These are phyloP conservation scores for Acropora yongei DNA, from an alignment of 64 coral and sea anemone genomes.

Conservation along the genomic window DNA sequence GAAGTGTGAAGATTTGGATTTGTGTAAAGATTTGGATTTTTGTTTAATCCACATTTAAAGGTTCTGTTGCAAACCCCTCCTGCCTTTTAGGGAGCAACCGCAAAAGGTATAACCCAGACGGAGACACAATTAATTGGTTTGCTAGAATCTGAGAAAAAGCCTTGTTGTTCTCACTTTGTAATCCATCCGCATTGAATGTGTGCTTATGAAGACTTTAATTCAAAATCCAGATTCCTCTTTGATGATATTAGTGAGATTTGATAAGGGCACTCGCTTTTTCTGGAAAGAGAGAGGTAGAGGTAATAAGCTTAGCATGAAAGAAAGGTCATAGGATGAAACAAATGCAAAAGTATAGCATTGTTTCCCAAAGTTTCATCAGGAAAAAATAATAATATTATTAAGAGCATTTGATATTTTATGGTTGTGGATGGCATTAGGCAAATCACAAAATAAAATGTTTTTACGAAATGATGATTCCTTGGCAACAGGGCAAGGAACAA, in stretches of 20 bases:
- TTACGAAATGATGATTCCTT: neutral
- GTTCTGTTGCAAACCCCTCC: too few relatives aligned
- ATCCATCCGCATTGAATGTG: neutral
- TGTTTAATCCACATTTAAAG: too few relatives aligned
- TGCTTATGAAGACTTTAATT: neutral
- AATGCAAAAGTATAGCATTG: neutral
- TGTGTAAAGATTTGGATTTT: too few relatives aligned
- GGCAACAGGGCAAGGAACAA: neutral
- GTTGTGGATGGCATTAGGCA: too few relatives aligned
- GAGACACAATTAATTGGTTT: too few relatives aligned
- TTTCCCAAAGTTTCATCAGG: too few relatives aligned
- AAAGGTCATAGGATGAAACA: neutral
- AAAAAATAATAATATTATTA: too few relatives aligned
- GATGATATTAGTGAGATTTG: conserved; percentile 26
- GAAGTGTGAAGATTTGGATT: too few relatives aligned
- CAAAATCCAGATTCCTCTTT: neutral
- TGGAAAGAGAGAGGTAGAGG: neutral
- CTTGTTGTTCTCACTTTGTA: neutral
- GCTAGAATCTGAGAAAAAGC: neutral
- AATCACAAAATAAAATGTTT: too few relatives aligned
- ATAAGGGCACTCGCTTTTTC: conserved; percentile 28
- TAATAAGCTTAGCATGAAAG: neutral
- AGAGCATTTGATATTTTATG: too few relatives aligned
- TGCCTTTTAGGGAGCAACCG: too few relatives aligned
- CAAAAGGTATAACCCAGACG: too few relatives aligned